A percentile compares a stretch with the other conserved stretches of the same genome.
These are phyloP conservation scores for Drosophila bocki DNA, from an alignment of 1,140 invertebrate genomes.

Conservation along the genomic window DNA sequence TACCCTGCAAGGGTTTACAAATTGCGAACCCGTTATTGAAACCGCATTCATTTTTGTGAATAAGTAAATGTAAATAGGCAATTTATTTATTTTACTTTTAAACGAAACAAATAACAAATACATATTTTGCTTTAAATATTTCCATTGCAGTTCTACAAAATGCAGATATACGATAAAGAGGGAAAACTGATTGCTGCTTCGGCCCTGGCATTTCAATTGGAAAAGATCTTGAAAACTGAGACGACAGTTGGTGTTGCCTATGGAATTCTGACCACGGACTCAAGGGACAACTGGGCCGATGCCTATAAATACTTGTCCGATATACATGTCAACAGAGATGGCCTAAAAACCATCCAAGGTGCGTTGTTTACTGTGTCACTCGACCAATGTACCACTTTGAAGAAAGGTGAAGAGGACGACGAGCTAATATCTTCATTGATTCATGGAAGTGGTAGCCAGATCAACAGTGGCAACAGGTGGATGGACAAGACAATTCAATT, in stretches of 20 bases:
- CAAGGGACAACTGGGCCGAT: slow-evolving; percentile 92
- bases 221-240: slow-evolving; percentile 86
- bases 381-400: slow-evolving; percentile 87
- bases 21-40: no score
- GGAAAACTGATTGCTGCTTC: slow-evolving; percentile 68
- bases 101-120: no score
- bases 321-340: slow-evolving; percentile 87
- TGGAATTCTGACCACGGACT: slow-evolving; percentile 93
- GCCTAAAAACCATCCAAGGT: slow-evolving; percentile 89
- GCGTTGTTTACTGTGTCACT: slow-evolving; percentile 93
- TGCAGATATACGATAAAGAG: slow-evolving; percentile 89
- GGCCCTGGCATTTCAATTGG: slow-evolving; percentile 79
- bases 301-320: slow-evolving; percentile 89
- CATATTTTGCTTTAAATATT: neutral
- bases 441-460: slow-evolving; percentile 89
- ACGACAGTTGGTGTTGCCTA: slow-evolving; percentile 86
- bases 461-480: slow-evolving; percentile 93
- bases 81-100: no score
- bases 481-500: slow-evolving; percentile 95
- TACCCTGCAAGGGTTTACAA: no score
- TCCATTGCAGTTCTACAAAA: slow-evolving; percentile 89
- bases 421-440: slow-evolving; percentile 88
- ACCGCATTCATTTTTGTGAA: no score
- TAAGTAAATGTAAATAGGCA: no score
- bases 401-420: slow-evolving; percentile 69